Evolutionary conservation across 2,113 vertebrate genomes (phyloP), one percentile per base, ranked within the genome.

Genomic region (Melozone crissalis): DNA sequence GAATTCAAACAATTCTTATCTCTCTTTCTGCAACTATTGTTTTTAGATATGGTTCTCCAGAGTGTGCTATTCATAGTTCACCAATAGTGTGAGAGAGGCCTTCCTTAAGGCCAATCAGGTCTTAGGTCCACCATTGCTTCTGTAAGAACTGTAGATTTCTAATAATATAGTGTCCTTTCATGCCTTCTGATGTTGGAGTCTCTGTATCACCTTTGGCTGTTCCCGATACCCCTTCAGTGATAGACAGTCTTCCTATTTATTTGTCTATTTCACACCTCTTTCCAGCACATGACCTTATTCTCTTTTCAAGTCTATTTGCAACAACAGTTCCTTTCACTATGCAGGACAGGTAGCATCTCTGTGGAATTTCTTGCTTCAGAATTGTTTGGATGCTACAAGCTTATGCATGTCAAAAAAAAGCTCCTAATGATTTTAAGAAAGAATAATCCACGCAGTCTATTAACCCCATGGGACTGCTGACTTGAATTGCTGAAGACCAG

Each of bases 331-430:
- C 41, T 66, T 80, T 80, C 37, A 24, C n/a, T 47, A 1, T 3
- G 5, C 41, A 84, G 41, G 4, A 18, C 23, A 35, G 37, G 18
- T 33, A 46, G 15, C 0, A 1, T 5, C 7, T 66, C 9, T 15
- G 22, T 22, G 13, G 26, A 81, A 71, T 12, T 57, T 15, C 13
- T 49, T 49, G 31, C 13, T 74, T 52, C 20, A 18, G 24, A 49
- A 58, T 5, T 7, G 5, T 58, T 77, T 30, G 11, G 35, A 30
- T 68, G 46, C 12, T 37, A 28, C 30, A 65, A 61, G 20, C 3
- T 31, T 46, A 23, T 0, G 0, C 3, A 3, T 46, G 7, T 24
- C 21, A 55, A 65, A 71, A 77, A 47, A 54, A 6, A 15, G 41
- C 0, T 15, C 10, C 8, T 35, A 27, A 15, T 2, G 57, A 15